Percentiles rank a stretch among this genome's conserved stretches.
phyloP scores from a whole-genome alignment of 2,888 invertebrate species.

The Chloromyia formosa region DNA sequence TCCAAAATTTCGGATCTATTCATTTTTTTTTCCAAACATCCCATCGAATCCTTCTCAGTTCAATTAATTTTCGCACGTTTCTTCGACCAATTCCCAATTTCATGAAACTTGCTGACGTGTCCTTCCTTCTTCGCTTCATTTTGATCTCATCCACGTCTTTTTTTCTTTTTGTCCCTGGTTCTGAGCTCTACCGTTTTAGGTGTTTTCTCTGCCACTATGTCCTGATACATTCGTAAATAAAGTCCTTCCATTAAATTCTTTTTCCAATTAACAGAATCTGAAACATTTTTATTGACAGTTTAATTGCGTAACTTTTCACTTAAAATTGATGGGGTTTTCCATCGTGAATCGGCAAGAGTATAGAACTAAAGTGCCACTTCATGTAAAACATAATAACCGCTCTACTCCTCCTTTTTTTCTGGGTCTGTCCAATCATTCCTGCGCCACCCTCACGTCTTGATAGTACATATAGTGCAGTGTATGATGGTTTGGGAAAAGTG shows the following conservation, averaged over 20 bases:
- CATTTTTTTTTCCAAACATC: too few relatives aligned
- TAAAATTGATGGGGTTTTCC: conserved; percentile 19
- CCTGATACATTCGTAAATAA: conserved; percentile 17
- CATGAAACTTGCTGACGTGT: conserved; percentile 8
- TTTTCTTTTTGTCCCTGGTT: background rate
- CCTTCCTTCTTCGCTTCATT: background rate
- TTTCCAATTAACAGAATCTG: conserved; percentile 34
- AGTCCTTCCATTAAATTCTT: conserved; percentile 35
- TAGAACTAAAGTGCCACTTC: conserved; percentile 12
- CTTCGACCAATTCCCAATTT: background rate
- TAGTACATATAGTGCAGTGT: too few relatives aligned
- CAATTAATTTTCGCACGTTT: conserved; percentile 9
- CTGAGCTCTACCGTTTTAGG: background rate
- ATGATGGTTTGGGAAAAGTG: too few relatives aligned
- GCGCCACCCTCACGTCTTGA: background rate
- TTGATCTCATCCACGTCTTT: too few relatives aligned
- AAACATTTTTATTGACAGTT: conserved; percentile 34
- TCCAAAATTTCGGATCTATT: too few relatives aligned
- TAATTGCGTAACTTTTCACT: conserved; percentile 34
- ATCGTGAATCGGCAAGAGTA: background rate
- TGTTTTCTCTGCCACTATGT: background rate
- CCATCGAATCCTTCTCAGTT: background rate
- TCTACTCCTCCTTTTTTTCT: background rate
- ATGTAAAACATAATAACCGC: conserved; percentile 17
- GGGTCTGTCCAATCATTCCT: background rate